These are phyloP conservation scores for Mustela lutreola DNA, from an alignment of 2,113 vertebrate species.

Conservation along the genomic window DNA sequence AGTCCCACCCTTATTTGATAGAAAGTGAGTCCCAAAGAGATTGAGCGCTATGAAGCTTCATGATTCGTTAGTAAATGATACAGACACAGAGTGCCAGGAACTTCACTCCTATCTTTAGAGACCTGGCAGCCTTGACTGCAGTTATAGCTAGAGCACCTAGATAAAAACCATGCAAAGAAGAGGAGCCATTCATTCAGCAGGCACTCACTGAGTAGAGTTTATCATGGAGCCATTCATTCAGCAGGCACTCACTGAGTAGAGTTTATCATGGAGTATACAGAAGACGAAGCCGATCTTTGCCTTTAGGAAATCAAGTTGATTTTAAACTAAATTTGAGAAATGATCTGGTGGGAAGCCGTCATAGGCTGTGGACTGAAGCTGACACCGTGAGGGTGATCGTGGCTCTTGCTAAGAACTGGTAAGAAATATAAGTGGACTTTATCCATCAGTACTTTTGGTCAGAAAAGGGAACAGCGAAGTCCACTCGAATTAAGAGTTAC, in stretches of 20 bases:
- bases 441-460: neutral
- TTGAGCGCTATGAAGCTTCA: neutral
- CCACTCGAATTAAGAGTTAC: neutral
- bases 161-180: neutral
- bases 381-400: neutral
- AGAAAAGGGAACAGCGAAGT: neutral
- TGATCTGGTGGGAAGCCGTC: neutral
- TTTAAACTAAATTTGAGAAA: constrained; percentile 31
- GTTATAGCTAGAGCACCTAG: neutral
- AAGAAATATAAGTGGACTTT: neutral
- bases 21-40: neutral
- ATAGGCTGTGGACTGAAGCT: neutral
- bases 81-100: neutral
- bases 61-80: neutral
- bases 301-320: constrained; percentile 38
- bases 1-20: neutral
- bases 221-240: neutral
- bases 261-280: neutral
- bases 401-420: neutral
- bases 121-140: neutral
- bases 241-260: neutral
- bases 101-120: neutral
- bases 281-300: neutral
- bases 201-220: neutral
- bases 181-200: neutral